Conservation (phyloP, 2,797 vertebrate species). For the Danio choprae region DNA sequence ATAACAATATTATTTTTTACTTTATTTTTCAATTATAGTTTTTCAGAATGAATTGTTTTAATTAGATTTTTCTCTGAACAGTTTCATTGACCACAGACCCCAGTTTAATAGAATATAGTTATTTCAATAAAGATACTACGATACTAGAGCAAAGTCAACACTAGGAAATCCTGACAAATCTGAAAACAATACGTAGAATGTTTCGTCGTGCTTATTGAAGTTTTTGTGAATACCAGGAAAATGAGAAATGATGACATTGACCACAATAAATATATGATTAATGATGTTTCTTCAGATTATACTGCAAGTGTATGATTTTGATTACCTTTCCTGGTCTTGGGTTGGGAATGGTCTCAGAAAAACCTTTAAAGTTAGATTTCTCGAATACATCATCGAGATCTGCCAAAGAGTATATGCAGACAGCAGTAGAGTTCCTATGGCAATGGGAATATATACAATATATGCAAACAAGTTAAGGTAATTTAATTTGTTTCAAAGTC, state of each 20-base stretch:
- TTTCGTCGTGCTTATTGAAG: neutral
- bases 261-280: neutral
- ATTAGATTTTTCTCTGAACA: neutral
- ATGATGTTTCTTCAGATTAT: slow-evolving; percentile 16
- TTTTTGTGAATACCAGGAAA: neutral
- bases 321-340: slow-evolving; percentile 80
- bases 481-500: neutral
- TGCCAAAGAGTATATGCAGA: slow-evolving; percentile 77
- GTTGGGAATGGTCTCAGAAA: slow-evolving; percentile 60
- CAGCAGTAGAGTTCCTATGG: slow-evolving; percentile 79
- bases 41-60: neutral
- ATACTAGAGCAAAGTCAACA: neutral
- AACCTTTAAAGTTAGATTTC: slow-evolving; percentile 76
- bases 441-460: neutral
- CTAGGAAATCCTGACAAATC: neutral
- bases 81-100: neutral
- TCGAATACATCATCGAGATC: slow-evolving; percentile 77
- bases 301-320: neutral
- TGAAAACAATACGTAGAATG: neutral
- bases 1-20: neutral
- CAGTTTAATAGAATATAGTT: neutral
- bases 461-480: neutral
- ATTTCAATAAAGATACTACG: neutral
- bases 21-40: neutral
- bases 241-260: too few species aligned